A percentile compares a stretch with the other conserved stretches of the same genome.
These are phyloP conservation scores for Tarsius wallacei DNA, from an alignment of 2,797 vertebrate species.

Conservation along the genomic window DNA sequence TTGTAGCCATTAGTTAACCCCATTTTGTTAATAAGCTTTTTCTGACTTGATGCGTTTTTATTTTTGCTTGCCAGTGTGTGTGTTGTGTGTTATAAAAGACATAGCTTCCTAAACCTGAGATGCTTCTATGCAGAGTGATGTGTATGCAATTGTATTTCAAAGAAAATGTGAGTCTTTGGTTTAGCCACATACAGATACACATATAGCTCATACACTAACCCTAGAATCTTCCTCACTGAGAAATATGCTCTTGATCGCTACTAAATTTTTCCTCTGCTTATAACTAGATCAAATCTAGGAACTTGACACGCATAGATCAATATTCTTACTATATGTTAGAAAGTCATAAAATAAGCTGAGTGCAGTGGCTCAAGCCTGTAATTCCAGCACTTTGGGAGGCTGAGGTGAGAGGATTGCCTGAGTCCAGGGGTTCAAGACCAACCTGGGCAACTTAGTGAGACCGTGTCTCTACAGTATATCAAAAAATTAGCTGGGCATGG, in stretches of 20 bases:
- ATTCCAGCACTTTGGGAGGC: too few species aligned
- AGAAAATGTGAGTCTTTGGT: conserved; percentile 67
- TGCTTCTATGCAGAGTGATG: neutral
- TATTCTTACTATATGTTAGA: neutral
- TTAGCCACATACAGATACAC: neutral
- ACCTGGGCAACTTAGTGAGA: too few species aligned
- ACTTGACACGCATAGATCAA: neutral
- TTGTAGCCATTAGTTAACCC: neutral
- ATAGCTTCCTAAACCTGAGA: neutral
- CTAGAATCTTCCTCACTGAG: conserved; percentile 39
- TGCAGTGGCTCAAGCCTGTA: too few species aligned
- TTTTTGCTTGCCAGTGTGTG: neutral
- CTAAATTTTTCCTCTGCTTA: conserved; percentile 20
- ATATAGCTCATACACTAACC: neutral
- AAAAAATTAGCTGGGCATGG: too few species aligned
- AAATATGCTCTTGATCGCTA: conserved; percentile 7
- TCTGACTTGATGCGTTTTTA: neutral
- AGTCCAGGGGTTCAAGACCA: too few species aligned
- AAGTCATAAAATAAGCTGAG: neutral
- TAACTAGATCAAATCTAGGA: conserved; percentile 49
- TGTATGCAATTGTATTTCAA: neutral
- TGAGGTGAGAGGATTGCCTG: too few species aligned
- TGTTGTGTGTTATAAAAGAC: neutral
- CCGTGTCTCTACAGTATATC: too few species aligned
- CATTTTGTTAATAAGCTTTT: conserved; percentile 5